These are phyloP conservation scores for Malacoraja senta DNA, from an alignment of 2,797 vertebrate genomes.

Conservation along the genomic window DNA sequence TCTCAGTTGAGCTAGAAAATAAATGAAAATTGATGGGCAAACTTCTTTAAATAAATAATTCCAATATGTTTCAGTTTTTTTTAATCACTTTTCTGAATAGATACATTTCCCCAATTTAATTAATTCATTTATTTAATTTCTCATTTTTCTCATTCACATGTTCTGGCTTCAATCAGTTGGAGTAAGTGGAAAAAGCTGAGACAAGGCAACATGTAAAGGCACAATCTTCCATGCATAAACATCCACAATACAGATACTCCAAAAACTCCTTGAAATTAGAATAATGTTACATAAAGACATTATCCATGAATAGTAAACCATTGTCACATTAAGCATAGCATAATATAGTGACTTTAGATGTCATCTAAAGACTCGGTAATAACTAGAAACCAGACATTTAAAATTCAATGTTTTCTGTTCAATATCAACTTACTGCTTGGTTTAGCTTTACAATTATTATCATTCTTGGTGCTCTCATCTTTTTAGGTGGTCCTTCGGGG, in stretches of 20 bases:
- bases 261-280: not conserved
- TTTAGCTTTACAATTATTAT: not conserved
- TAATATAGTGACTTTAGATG: not conserved
- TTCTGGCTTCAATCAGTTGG: not conserved
- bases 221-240: not conserved
- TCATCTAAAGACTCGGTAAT: no score
- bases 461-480: not conserved
- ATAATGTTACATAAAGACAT: not conserved
- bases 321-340: not conserved
- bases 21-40: slow-evolving; percentile 24
- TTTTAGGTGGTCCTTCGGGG: no score
- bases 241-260: not conserved
- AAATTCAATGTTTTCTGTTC: not conserved
- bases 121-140: no score
- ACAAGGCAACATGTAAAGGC: not conserved
- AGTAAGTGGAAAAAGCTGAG: not conserved
- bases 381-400: not conserved
- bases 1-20: slow-evolving; percentile 17
- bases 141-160: not conserved
- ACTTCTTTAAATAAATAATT: not conserved
- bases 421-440: not conserved
- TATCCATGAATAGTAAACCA: not conserved
- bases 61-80: not conserved
- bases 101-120: not conserved
- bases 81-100: not conserved